Base-by-base conservation (phyloP, 2,888 invertebrate genomes). In the Spisula subtruncata region DNA sequence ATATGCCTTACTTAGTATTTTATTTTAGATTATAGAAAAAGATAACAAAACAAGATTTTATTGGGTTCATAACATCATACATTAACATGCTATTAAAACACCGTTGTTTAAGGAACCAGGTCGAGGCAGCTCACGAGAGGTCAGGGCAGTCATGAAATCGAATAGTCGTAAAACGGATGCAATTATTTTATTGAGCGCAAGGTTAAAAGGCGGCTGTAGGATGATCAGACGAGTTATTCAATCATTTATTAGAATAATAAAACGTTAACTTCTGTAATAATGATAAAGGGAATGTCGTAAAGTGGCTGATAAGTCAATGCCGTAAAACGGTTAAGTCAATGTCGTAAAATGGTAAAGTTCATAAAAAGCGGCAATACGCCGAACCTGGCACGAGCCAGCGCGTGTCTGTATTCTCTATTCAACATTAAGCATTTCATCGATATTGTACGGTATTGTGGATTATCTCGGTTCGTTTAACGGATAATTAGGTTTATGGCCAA, bases 241-340 rank as follows among this genome's bases (percentile, higher is more conserved):
- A 75, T 75, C 75, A 12, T 35, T 32, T 75, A 32, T 32, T 35
- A 10, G 32, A 32, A 75, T 5, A 6, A 75, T 75, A 32, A 32
- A 16, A 16, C 60, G n/a, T n/a, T 16, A 25, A 60, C 35, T 32
- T 75, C 75, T 16, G 29, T 75, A 16, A 4, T 16, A 35, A 35
- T 75, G 35, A 75, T 75, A 35, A 75, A 75, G 35, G 35, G 16
- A 35, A 14, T 35, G n/a, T n/a, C n/a, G n/a, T n/a, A n/a, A 75
- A 75, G 75, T 35, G 35, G 14, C 35, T 16, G 25, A 75, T 32
- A 75, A 75, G 14, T 14, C 35, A 35, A 71, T 71, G 71, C 32
- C 71, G 71, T 71, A 71, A 71, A 71, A 32, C 1, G 18, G 6
- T 32, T 71, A 71, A 71, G 71, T 71, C 71, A 71, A 71, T 71